Base-by-base conservation (phyloP, 2,888 invertebrate species). In the Sialis lutaria region DNA sequence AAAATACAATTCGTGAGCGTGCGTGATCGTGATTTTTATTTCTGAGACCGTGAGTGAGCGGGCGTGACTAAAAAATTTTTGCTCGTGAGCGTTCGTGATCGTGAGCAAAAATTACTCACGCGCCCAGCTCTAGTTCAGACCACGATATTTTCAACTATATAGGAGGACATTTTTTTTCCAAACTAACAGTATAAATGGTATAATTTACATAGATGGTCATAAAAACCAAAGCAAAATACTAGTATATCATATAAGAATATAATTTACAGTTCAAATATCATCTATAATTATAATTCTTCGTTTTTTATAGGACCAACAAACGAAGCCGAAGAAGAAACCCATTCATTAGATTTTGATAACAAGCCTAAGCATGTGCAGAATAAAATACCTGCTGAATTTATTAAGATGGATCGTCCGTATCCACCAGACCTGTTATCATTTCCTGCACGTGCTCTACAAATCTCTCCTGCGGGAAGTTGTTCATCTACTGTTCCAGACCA, bases 351-450 rank as follows among this genome's bases (percentile, higher is more conserved):
- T 49, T 74, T 75, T 58, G 76, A 75, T 49, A 71, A 70, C 44
- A 64, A 72, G 33, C 70, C 71, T 33, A 70, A 70, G 53, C 65
- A 69, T 50, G 70, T 73, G 2, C 72, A 72, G 54, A 73, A 74
- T 48, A 67, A 69, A 46, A 63, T 75, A 53, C 68, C 74, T 58
- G 59, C 67, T 45, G 70, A 70, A 62, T 69, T 70, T 50, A 72
- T 74, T 40, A 71, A 70, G 30, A 67, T 67, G 46, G 72, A 70
- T 50, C 67, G 76, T 9, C 77, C 80, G 22, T 77, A 85, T 60
- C 85, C 87, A 22, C 88, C 89, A 0, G 89, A 89, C 60, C 69
- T 89, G 7, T 67, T 89, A 50, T 79, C 88, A 1, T 88, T 88
- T 62, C 82, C 83, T 4, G 72, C 79, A 0, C 72, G 78, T 53